These are phyloP conservation scores for Pachypanchax playfairii DNA, from an alignment of 2,113 vertebrate genomes.

Conservation along the genomic window DNA sequence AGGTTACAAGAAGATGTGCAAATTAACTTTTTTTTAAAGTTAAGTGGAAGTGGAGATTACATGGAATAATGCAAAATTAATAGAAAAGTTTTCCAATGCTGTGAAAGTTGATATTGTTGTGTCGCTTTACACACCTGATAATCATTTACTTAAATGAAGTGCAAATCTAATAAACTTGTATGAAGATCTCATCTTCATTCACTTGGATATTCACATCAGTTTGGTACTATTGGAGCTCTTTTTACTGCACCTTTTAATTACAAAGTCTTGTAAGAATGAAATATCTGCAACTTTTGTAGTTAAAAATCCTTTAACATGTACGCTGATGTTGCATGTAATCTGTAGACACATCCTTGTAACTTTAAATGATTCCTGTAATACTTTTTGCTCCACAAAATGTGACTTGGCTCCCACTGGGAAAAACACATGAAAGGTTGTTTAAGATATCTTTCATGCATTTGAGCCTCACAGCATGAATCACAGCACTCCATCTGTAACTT, in stretches of 20 bases:
- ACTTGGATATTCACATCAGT: constrained; percentile 9
- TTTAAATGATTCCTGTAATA: constrained; percentile 21
- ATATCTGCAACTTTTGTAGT: constrained; percentile 7
- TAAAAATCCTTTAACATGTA: constrained; percentile 22
- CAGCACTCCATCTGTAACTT: constrained; percentile 46
- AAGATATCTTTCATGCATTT: constrained; percentile 66
- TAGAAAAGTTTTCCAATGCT: constrained; percentile 23
- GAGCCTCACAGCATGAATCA: constrained; percentile 56
- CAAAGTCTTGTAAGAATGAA: constrained; percentile 14
- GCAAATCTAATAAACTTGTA: constrained; percentile 48
- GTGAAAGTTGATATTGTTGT: constrained; percentile 32
- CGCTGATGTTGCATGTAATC: constrained; percentile 2
- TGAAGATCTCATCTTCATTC: constrained; percentile 15
- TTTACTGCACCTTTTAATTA: constrained; percentile 26
- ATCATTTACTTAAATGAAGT: constrained; percentile 54
- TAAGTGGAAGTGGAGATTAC: not conserved
- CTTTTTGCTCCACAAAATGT: constrained; percentile 35
- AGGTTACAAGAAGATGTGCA: no score
- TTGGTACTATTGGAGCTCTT: not conserved
- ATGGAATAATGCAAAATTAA: constrained; percentile 13
- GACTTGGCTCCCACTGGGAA: constrained; percentile 64
- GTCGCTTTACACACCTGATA: constrained; percentile 30
- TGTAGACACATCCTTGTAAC: not conserved
- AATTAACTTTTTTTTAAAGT: no score
- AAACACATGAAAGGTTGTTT: constrained; percentile 70